Evolutionary conservation across 2,113 vertebrate genomes (phyloP), one percentile per base, ranked within the genome.

Genomic region (Phoenicopterus ruber): DNA sequence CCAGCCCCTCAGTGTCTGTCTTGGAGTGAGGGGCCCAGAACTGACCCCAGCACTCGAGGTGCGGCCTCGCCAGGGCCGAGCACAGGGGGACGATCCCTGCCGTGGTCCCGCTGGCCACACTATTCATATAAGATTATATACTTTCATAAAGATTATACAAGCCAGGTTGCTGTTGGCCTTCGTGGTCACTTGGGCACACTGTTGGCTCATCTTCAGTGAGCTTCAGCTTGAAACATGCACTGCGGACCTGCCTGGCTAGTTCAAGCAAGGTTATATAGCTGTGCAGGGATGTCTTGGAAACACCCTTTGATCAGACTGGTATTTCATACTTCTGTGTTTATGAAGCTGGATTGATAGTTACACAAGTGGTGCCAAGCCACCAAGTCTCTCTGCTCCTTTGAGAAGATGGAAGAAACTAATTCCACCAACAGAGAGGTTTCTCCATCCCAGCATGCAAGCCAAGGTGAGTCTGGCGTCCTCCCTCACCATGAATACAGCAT

Each of bases 401-500:
- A 2, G 3, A 49, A 81, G 34, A 17, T 10, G 7, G 28, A 94
- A 55, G 3, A 69, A 83, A 61, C 2, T 13, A 42, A 59, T 85
- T 86, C 25, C 36, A 59, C 18, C 16, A 57, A 14, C 5, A 19
- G 13, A 71, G 15, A 66, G 11, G 12, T 16, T 91, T 70, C 36
- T 80, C 20, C 22, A 38, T 47, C 25, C 14, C 13, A 74, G 28
- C 4, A 20, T 15, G 7, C 16, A 69, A 65, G 44, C 40, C 32
- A 38, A n/a, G 29, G 55, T 1, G 7, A 69, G 20, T 13, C 46
- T 66, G 49, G 42, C 13, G 28, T 72, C 31, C 9, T 83, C 20
- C 14, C n/a, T 46, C 2, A 1, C 19, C 19, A 38, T 4, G 4
- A 72, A 32, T 11, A 20, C 2, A 10, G 10, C 1, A 1, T 32